phyloP scores from a whole-genome alignment of 2,113 vertebrate genomes.

The Morone chrysops region DNA sequence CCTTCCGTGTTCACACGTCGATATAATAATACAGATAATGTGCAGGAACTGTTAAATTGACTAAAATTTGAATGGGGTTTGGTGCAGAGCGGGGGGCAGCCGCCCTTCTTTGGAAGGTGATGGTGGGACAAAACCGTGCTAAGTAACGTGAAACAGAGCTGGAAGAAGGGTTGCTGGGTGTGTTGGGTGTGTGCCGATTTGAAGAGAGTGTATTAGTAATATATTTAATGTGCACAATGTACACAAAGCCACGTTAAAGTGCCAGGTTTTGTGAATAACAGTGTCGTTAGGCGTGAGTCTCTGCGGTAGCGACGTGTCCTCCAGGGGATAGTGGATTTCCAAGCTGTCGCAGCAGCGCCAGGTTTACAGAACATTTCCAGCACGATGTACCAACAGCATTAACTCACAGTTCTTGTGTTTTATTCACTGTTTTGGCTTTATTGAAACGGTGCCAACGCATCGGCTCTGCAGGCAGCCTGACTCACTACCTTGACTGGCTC shows the following conservation, averaged over 20 bases:
- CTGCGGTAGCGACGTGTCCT: conserved; percentile 46
- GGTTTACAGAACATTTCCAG: rapidly evolving
- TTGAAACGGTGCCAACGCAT: conserved; percentile 18
- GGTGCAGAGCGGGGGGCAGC: conserved; percentile 24
- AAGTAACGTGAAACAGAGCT: background rate
- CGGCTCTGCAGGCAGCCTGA: conserved; percentile 5
- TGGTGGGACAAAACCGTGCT: background rate
- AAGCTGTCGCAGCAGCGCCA: too few relatives aligned
- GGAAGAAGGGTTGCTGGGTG: background rate
- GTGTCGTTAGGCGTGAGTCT: background rate
- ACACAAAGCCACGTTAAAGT: background rate
- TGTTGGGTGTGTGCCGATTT: background rate
- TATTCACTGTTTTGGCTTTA: too few relatives aligned
- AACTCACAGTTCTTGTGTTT: background rate
- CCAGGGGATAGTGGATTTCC: background rate
- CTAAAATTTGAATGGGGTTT: conserved; percentile 20
- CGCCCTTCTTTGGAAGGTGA: conserved; percentile 36
- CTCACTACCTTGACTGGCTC: background rate
- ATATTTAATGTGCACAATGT: rapidly evolving
- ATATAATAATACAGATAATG: background rate
- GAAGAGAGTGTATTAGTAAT: background rate
- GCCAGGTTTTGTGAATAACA: background rate
- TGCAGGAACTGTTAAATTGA: conserved; percentile 3
- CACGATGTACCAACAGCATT: rapidly evolving
- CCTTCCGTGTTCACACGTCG: background rate